A percentile compares a stretch with the other conserved stretches of the same genome.
Conservation (phyloP, 2,113 vertebrate species). For the Loxodonta africana region DNA sequence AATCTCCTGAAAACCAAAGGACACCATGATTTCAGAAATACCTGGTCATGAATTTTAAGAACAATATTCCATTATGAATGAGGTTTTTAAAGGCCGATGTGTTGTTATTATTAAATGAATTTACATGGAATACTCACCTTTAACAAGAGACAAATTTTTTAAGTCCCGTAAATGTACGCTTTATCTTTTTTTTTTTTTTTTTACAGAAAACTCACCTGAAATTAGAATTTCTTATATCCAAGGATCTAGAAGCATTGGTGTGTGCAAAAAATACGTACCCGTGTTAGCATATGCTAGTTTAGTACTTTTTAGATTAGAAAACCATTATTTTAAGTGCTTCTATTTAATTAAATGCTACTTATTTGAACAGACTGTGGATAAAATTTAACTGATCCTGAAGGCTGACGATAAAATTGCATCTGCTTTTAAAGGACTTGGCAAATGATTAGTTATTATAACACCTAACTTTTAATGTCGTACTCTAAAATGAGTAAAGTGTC, state of each 20-base stretch:
- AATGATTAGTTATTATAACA: background rate
- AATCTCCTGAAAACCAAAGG: background rate
- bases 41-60: background rate
- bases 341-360: background rate
- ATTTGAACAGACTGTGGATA: background rate
- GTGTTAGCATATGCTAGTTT: background rate
- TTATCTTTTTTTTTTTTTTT: background rate
- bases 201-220: background rate
- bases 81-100: background rate
- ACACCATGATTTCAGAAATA: background rate
- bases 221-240: background rate
- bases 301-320: background rate
- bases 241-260: background rate
- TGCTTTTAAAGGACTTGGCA: background rate
- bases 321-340: background rate
- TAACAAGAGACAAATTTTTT: background rate
- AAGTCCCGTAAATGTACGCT: background rate
- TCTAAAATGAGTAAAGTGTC: background rate
- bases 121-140: background rate
- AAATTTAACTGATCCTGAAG: background rate
- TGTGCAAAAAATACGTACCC: background rate
- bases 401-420: background rate
- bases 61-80: rapidly evolving
- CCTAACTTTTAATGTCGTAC: background rate
- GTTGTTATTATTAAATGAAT: background rate